Evolutionary conservation across 2,888 invertebrate species (phyloP).

Genomic region (Melinaea marsaeus): DNA sequence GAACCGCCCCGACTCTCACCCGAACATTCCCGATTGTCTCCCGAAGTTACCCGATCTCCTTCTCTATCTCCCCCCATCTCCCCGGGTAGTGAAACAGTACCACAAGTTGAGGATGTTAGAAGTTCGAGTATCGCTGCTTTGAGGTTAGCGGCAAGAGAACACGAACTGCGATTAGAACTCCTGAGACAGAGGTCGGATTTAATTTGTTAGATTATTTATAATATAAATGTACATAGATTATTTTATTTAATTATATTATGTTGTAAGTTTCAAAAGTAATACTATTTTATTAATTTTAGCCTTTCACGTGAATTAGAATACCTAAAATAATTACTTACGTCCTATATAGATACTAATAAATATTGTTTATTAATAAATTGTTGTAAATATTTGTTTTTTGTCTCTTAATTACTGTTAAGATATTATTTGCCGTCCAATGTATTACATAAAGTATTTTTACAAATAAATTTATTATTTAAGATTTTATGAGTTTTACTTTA

Average conservation of each 20-base stretch:
- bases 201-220: constrained; percentile 50
- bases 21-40: constrained; percentile 52
- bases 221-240: constrained; percentile 1
- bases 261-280: background rate
- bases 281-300: no score
- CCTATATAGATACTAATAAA: no score
- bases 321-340: no score
- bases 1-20: constrained; percentile 61
- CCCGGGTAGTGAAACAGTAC: constrained; percentile 72
- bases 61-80: constrained; percentile 76
- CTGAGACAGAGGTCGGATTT: constrained; percentile 82
- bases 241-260: background rate
- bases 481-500: background rate
- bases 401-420: background rate
- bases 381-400: background rate
- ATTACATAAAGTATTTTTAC: constrained; percentile 11
- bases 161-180: constrained; percentile 88
- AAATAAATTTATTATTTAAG: constrained; percentile 7
- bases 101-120: constrained; percentile 81
- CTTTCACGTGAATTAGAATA: no score
- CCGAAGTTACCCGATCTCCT: constrained; percentile 54
- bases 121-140: constrained; percentile 92
- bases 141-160: constrained; percentile 91
- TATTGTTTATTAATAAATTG: constrained; percentile 6
- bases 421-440: background rate